phyloP scores from a whole-genome alignment of 2,888 invertebrate genomes.

The Aphrophora alni region DNA sequence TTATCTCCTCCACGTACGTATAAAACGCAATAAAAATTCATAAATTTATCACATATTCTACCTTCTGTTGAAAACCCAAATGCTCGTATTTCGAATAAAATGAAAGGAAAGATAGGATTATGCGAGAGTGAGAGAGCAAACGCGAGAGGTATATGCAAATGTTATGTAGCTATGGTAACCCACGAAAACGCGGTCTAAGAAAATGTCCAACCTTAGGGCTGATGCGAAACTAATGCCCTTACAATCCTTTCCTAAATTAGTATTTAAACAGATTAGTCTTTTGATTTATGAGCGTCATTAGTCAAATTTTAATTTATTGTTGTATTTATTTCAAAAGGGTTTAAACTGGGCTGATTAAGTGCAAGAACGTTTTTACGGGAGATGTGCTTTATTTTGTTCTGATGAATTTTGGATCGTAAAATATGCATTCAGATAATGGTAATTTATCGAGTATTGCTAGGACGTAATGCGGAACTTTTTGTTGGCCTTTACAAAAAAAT shows the following conservation, averaged over 20 bases:
- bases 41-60: no score
- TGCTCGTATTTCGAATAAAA: neutral
- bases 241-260: conserved; percentile 6
- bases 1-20: no score
- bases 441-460: no score
- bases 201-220: conserved; percentile 12
- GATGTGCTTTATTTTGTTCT: no score
- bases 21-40: no score
- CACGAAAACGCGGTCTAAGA: conserved; percentile 33
- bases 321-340: neutral
- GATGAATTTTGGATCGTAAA: no score
- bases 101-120: neutral
- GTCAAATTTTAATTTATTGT: neutral
- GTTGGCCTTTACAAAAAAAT: no score
- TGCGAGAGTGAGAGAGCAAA: neutral
- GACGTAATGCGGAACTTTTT: no score
- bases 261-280: neutral
- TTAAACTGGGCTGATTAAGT: no score
- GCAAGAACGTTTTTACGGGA: no score
- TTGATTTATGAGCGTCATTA: neutral
- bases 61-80: neutral
- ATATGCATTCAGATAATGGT: no score
- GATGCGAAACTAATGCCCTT: conserved; percentile 6
- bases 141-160: conserved; percentile 21
- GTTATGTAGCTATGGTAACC: conserved; percentile 25